Evolutionary conservation across 2,888 invertebrate species (phyloP), one percentile per base, ranked within the genome.

Genomic region (Drosophila borealis): DNA sequence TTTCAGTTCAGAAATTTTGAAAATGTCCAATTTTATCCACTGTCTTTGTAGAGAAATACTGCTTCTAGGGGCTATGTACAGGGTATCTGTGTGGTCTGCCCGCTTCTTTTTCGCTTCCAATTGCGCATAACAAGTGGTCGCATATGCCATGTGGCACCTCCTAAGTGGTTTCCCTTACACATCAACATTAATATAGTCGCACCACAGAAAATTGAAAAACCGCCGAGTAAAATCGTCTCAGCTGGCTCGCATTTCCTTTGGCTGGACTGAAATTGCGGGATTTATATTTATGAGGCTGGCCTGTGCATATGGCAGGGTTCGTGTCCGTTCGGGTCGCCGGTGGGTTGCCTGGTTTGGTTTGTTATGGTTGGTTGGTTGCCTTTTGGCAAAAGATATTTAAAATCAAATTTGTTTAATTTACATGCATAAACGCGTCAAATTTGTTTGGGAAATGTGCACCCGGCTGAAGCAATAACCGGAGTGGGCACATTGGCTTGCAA

Each of bases 341-440:
- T 57, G 19, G 19, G 45, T 46, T 53, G 61, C 45, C 70, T 48
- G 81, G 66, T 51, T 59, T 17, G 54, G 21, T 29, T 29, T 29
- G 29, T 29, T 29, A 34, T 71, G 65, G 36, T 46, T 62, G 65
- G 67, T 65, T 70, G 59, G 11, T 62, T 71, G 80, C 51, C 74
- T 73, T 42, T 55, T 73, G 53, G 81, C 80, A 85, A 68, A 89
- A 88, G 85, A 85, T 85, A 88, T 88, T 85, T 89, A 89, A 85
- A 85, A 85, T 85, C 85, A 85, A 85, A 85, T 85, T 85, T 85
- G 89, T 81, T 88, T 85, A 85, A 85, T 89, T 85, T 85, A 88
- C 85, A 85, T 89, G 88, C 85, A 85, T 89, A 89, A 85, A 88
- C 85, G 85, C 89, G 85, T 85, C 85, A 85, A 85, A 85, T 88